A percentile compares a stretch with the other conserved stretches of the same genome.
Evolutionary conservation across 2,888 invertebrate species (phyloP).

Genomic region (Halocaridina rubra): DNA sequence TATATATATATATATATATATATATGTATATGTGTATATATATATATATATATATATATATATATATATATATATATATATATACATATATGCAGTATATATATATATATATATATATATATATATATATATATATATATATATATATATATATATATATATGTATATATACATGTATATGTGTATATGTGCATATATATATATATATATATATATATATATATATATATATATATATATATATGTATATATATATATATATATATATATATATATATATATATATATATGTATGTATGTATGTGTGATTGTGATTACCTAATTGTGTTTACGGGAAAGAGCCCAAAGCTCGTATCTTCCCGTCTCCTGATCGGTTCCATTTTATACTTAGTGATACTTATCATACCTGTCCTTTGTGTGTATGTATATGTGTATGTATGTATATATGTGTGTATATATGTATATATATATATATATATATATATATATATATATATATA

Average conservation of each 20-base stretch:
- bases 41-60: conserved; percentile 1
- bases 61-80: conserved; percentile 5
- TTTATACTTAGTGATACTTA: no score
- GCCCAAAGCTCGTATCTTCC: no score
- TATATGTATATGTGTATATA: background rate
- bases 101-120: background rate
- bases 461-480: background rate
- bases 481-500: conserved; percentile 8
- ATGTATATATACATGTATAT: background rate
- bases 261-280: conserved; percentile 8
- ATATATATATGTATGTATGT: background rate
- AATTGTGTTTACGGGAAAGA: no score
- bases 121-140: conserved; percentile 1
- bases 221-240: conserved; percentile 8
- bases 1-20: conserved; percentile 8
- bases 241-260: conserved; percentile 8
- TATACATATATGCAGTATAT: background rate
- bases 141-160: background rate
- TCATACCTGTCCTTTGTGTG: background rate
- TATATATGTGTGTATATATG: background rate
- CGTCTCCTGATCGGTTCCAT: no score
- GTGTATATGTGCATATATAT: background rate
- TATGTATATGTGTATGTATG: background rate
- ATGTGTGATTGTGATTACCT: no score
- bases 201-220: background rate